Base-by-base conservation (phyloP, 2,888 invertebrate species). In the Merodon equestris region DNA sequence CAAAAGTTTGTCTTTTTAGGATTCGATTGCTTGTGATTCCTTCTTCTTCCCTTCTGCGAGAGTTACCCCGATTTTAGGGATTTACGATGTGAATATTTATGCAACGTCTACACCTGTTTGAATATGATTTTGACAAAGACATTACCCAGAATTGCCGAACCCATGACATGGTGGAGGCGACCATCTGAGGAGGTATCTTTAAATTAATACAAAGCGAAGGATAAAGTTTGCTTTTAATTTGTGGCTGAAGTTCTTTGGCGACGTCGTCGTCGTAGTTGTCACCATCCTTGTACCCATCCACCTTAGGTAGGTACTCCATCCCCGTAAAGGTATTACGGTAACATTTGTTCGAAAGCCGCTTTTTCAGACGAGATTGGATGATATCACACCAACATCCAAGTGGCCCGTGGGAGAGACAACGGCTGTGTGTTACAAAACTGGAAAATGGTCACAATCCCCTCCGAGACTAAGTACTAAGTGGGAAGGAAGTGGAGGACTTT, bases 211-310 rank as follows among this genome's bases (percentile, higher is more conserved):
- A 83, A 83, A 84, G 82, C 83, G 84, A 83, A 82, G 77, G 84
- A 84, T 83, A 83, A 84, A 84, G 83, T 84, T 84, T 84, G 79
- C 82, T 84, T 83, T 83, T 83, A 83, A 84, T 84, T 84, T 84
- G 84, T 74, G 82, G 73, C 79, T 74, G 74, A 68, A 74, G 74
- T 79, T 79, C 58, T 54, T 68, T 61, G 42, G 19, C 70, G 19
- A 44, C 38, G 53, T 42, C 47, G 57, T 58, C 19, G 54, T 50
- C 38, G 38, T 48, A 47, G 66, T 60, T 44, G 54, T 67, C 54
- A 19, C 47, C 63, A 15, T 56, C 44, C 51, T 44, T 9, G 47
- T 48, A 12, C 45, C 36, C 51, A 54, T 44, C 58, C 27, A 7
- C 27, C 71, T 45, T 10, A 38, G 3, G 40, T 40, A n/a, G n/a